phyloP scores from a whole-genome alignment of 2,888 invertebrate species.

The Allolobophora icterica region DNA sequence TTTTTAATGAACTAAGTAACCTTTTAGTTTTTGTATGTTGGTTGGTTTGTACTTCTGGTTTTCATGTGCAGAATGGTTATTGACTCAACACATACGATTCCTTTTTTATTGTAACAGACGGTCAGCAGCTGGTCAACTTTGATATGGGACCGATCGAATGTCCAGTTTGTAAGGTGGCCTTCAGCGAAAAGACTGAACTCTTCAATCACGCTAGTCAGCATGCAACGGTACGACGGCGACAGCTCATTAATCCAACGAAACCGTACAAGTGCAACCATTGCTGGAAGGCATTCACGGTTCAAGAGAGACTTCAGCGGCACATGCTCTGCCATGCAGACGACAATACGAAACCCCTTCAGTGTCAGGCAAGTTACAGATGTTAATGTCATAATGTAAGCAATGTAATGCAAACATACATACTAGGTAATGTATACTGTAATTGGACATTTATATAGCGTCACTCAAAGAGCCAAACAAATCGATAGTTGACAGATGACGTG shows the following conservation, averaged over 20 bases:
- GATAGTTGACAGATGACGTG: too few species aligned
- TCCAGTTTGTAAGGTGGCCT: slow-evolving; percentile 63
- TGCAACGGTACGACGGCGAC: slow-evolving; percentile 52
- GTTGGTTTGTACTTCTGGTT: background rate
- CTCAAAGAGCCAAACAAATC: background rate
- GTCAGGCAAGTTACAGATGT: slow-evolving; percentile 63
- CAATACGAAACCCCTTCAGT: slow-evolving; percentile 74
- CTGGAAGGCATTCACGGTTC: slow-evolving; percentile 73
- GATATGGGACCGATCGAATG: slow-evolving; percentile 43
- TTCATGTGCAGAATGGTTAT: background rate
- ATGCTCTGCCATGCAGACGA: slow-evolving; percentile 74
- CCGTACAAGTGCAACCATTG: slow-evolving; percentile 73
- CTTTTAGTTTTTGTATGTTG: background rate
- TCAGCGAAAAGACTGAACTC: slow-evolving; percentile 64
- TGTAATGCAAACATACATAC: background rate
- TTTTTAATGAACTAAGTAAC: too few species aligned
- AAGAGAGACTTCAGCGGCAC: slow-evolving; percentile 73
- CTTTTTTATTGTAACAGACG: background rate
- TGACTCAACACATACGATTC: background rate
- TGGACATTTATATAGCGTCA: background rate
- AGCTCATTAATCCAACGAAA: slow-evolving; percentile 48
- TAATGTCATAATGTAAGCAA: background rate
- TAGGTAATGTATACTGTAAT: background rate
- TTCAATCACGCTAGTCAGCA: slow-evolving; percentile 68
- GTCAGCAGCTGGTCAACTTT: slow-evolving; percentile 17